Evolutionary conservation across 1,140 invertebrate species (phyloP), one percentile per base, ranked within the genome.

Genomic region (Zaprionus ornatus): DNA sequence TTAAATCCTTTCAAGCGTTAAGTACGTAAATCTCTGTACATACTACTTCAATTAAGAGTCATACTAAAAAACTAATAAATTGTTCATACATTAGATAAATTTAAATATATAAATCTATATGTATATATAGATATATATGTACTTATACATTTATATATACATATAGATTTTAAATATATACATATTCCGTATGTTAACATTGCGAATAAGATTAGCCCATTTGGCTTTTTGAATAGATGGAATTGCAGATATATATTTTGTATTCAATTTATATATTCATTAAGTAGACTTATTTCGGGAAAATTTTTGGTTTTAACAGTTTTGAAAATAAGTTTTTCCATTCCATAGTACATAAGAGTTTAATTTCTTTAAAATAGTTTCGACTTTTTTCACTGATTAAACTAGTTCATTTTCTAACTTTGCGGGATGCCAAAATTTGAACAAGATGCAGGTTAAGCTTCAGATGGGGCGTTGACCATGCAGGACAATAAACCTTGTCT

Each of bases 301-400:
- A 65, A 15, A 61, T 19, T 50, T 50, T 73, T 29, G 21, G 63
- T 73, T 67, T 56, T 40, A 65, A 70, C 40, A 45, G 40, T 69
- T 40, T 59, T 66, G 25, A 40, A 70, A 52, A 64, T 88, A 80
- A 77, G 84, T 80, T 88, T 50, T 72, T 82, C 70, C 82, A 86
- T 86, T 86, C 83, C 83, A 88, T 86, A 80, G 86, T 54, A 29
- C 64, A 62, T 86, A 87, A 87, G 83, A 45, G 55, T 62, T 52
- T 15, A 5, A 57, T 19, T 40, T n/a, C 19, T 37, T 40, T 17
- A 45, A 48, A 42, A 29, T 48, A 13, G 10, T 23, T 50, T 50
- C 29, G 12, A 12, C 19, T 50, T 21, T 1, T 50, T 50, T 50
- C 45, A 15, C n/a, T 55, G 52, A 55, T 55, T 6, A 25, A 48